These are phyloP conservation scores for Zosterops lateralis DNA, from an alignment of 2,113 vertebrate genomes.

Conservation along the genomic window DNA sequence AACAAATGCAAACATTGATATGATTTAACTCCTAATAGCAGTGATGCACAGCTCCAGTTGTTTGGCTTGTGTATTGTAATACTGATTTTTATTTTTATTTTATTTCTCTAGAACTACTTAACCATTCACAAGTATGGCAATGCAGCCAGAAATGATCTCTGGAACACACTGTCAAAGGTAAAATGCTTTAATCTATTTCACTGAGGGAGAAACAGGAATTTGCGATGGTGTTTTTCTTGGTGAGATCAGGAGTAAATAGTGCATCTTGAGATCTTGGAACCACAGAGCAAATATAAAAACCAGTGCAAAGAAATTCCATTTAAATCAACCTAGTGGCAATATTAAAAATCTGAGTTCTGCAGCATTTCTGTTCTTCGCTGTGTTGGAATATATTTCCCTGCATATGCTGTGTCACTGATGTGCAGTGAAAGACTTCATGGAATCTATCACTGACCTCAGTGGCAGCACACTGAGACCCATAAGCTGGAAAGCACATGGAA, in stretches of 20 bases:
- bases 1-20: conserved; percentile 32
- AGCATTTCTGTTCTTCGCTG: background rate
- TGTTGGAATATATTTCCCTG: background rate
- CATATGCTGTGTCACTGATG: background rate
- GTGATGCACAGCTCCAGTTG: conserved; percentile 8
- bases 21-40: conserved; percentile 18
- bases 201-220: background rate
- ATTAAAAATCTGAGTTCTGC: background rate
- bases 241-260: background rate
- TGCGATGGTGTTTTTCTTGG: background rate
- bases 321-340: background rate
- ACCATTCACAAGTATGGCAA: conserved; percentile 93
- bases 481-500: background rate
- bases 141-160: conserved; percentile 91
- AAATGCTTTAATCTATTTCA: conserved; percentile 23
- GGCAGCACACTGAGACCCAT: background rate
- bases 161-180: conserved; percentile 92
- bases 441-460: background rate
- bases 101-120: conserved; percentile 86
- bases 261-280: background rate
- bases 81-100: conserved; percentile 57
- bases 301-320: background rate
- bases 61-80: conserved; percentile 53
- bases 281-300: background rate
- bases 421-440: background rate